Conservation (phyloP, 2,113 vertebrate genomes). For the Piprites chloris region DNA sequence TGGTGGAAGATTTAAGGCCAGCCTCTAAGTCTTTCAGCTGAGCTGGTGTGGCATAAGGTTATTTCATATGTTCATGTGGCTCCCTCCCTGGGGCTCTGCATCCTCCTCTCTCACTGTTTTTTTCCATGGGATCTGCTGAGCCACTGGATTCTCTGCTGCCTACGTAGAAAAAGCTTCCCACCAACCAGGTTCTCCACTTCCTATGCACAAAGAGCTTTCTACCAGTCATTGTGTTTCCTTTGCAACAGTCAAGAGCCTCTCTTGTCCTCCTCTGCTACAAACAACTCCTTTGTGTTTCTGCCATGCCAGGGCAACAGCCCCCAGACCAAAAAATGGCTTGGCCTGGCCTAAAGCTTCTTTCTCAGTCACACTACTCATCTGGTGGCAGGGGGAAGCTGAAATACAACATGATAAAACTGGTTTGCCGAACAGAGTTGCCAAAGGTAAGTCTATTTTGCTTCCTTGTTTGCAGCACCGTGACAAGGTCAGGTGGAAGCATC, state of each 20-base stretch:
- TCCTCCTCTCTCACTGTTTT: neutral
- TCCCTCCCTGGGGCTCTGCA: neutral
- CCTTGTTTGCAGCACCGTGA: constrained; percentile 16
- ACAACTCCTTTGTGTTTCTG: neutral
- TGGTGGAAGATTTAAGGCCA: neutral
- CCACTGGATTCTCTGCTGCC: neutral
- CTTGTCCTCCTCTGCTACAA: neutral
- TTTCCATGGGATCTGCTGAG: neutral
- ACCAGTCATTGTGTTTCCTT: neutral
- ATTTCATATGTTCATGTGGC: accelerated
- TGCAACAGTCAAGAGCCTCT: neutral
- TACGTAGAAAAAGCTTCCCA: neutral
- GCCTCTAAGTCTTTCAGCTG: neutral
- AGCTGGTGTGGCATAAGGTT: accelerated
- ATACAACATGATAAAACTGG: neutral
- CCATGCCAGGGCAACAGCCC: accelerated
- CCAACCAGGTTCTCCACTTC: neutral
- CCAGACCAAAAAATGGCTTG: neutral
- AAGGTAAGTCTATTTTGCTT: constrained; percentile 41
- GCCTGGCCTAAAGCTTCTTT: neutral
- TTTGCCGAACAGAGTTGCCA: constrained; percentile 16
- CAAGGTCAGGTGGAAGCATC: constrained; percentile 52
- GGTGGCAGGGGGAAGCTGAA: neutral
- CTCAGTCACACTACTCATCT: neutral
- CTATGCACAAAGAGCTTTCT: neutral